Conservation (phyloP, 2,797 vertebrate genomes). For the Argya squamiceps region DNA sequence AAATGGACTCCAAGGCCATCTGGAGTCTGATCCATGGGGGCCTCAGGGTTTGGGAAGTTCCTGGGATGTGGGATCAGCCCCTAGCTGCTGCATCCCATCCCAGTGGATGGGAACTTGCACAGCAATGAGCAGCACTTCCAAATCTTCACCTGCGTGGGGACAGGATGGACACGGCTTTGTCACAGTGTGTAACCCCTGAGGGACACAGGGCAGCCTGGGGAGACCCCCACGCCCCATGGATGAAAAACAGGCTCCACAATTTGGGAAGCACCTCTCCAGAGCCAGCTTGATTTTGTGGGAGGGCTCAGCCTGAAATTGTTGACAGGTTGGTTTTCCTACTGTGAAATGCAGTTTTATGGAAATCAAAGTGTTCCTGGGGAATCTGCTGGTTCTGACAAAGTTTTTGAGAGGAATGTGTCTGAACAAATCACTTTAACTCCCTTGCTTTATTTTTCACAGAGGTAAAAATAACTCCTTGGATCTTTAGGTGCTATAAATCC, state of each 20-base stretch:
- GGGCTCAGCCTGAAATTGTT: neutral
- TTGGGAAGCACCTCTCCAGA: neutral
- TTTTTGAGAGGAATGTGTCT: conserved; percentile 19
- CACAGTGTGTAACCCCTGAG: neutral
- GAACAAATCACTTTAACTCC: conserved; percentile 62
- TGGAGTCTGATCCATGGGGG: neutral
- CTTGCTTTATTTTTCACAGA: conserved; percentile 27
- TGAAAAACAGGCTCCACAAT: neutral
- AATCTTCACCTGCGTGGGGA: accelerated
- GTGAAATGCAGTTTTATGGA: neutral
- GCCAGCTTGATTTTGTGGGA: neutral
- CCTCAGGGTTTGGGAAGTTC: accelerated
- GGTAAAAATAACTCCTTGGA: conserved; percentile 55
- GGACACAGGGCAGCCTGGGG: neutral
- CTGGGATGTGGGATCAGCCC: neutral
- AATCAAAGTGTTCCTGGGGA: conserved; percentile 28
- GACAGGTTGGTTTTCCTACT: neutral
- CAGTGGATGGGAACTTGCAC: accelerated
- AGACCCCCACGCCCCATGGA: accelerated
- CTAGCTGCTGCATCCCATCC: neutral
- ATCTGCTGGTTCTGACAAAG: conserved; percentile 5
- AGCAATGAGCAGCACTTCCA: neutral
- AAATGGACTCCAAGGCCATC: neutral
- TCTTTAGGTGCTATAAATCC: conserved; percentile 17
- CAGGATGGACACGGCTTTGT: neutral